Evolutionary conservation across 1,140 invertebrate species (phyloP), one percentile per base, ranked within the genome.

Genomic region (Drosophila littoralis): DNA sequence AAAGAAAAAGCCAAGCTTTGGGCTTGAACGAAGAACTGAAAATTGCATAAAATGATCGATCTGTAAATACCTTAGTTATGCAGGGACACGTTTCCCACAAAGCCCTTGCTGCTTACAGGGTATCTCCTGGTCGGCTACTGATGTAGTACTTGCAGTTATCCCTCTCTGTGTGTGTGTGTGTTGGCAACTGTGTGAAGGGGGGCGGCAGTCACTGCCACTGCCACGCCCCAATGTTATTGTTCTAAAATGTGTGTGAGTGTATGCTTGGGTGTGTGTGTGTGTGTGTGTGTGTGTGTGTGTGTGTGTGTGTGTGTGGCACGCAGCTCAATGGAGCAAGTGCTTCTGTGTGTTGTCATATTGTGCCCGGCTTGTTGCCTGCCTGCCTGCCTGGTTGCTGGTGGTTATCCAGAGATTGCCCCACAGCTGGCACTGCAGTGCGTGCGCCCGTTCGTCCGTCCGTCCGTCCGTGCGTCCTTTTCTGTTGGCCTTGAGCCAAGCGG

Each of bases 401-500:
- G 22, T 36, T 59, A 50, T 22, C 40, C 32, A 10, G 40, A 58
- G 55, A 17, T 59, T 45, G 42, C 35, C 52, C 10, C 22, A 28
- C 28, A 51, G 5, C 4, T 28, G 22, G 4, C 22, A 28, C 22
- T 28, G 22, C 22, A 28, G 22, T 73, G 70, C 70, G 70, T 73
- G 70, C 43, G 54, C 63, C 63, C 22, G 22, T 28, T 4, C 22
- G 22, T 1, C 22, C 0, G 2, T 22, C 22, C 22, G 22, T 28
- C 22, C 0, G 22, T 28, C 4, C 42, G 42, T 45, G 13, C 42
- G 42, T 45, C 17, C 64, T 64, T 22, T 22, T 22, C 22, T 75
- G 67, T 72, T 76, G 74, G 74, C 74, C 74, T 76, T 76, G 68
- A 76, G 74, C 74, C 74, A 76, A 76, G 57, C 51, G 54, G 36